Base-by-base conservation (phyloP, 2,888 invertebrate species). In the Eupithecia subfuscata region DNA sequence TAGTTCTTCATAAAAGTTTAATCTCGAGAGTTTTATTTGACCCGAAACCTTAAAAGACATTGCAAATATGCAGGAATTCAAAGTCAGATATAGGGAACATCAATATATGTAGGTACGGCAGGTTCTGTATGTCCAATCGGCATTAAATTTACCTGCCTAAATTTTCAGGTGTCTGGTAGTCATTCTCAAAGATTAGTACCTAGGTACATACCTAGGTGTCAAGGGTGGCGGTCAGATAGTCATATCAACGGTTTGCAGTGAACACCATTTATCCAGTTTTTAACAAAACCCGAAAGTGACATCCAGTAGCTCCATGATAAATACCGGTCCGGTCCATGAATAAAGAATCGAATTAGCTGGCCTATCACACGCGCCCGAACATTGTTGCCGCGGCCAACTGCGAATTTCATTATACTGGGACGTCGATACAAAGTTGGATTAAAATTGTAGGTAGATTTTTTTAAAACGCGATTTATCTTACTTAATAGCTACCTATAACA, bases 261-360 rank as follows among this genome's bases (percentile, higher is more conserved):
- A 25, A 60, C 25, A 60, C 60, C 22, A 25, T 25, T 60, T 60
- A 25, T 60, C 6, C 60, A 60, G 56, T 60, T 60, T 60, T 60
- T 25, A 6, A 60, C 60, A 25, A 25, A 60, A 25, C 60, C 60
- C 25, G 12, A 60, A 60, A 25, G 60, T 25, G 60, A 25, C 25
- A 60, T 22, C 22, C 60, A 60, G 60, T 22, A 60, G 22, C 25
- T 22, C n/a, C 60, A 25, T 25, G 60, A 67, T 74, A 60, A 67
- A 74, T 70, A 67, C 60, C 56, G 67, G 60, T 45, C 67, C 65
- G 70, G 67, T 74, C 79, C 78, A 81, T 81, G 80, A 81, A 81
- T 81, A 78, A 75, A 77, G 75, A 79, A 81, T 79, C 74, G 75
- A 73, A 79, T 81, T 79, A 80, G 74, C 80, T 78, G 79, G 78